Conservation (phyloP, 64 coral and sea anemone species). For the Cladopsammia gracilis region DNA sequence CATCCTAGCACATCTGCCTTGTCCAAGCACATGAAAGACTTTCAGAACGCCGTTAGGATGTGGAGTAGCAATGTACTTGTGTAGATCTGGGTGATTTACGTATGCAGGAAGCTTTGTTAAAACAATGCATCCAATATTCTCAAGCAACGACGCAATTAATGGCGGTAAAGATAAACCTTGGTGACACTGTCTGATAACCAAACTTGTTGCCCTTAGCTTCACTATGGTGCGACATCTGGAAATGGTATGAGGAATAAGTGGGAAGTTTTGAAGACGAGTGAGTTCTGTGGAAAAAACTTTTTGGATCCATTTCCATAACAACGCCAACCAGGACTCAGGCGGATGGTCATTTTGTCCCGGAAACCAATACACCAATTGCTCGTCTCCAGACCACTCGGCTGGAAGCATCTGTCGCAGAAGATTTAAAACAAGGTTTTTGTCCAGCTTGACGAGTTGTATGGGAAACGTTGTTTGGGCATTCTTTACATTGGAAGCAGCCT, state of each 20-base stretch:
- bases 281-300: constrained; percentile 57
- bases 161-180: constrained; percentile 7
- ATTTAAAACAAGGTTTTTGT: constrained; percentile 6
- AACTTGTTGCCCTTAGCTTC: constrained; percentile 59
- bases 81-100: constrained; percentile 60
- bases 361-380: constrained; percentile 61
- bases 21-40: constrained; percentile 47
- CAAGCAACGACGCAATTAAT: constrained; percentile 30
- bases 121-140: constrained; percentile 62
- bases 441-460: constrained; percentile 11
- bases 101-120: constrained; percentile 49
- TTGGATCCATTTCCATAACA: constrained; percentile 59
- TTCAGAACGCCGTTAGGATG: constrained; percentile 67
- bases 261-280: constrained; percentile 54
- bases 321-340: constrained; percentile 50
- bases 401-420: constrained; percentile 58
- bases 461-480: background rate
- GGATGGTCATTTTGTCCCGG: constrained; percentile 58
- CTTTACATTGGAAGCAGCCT: constrained; percentile 11
- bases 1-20: background rate
- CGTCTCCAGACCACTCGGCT: constrained; percentile 8
- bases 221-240: background rate
- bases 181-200: constrained; percentile 45
- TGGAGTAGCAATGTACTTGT: constrained; percentile 65
- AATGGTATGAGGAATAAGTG: constrained; percentile 49